Base-by-base conservation (phyloP, 2,797 vertebrate genomes). In the Oreonectes daqikongensis region DNA sequence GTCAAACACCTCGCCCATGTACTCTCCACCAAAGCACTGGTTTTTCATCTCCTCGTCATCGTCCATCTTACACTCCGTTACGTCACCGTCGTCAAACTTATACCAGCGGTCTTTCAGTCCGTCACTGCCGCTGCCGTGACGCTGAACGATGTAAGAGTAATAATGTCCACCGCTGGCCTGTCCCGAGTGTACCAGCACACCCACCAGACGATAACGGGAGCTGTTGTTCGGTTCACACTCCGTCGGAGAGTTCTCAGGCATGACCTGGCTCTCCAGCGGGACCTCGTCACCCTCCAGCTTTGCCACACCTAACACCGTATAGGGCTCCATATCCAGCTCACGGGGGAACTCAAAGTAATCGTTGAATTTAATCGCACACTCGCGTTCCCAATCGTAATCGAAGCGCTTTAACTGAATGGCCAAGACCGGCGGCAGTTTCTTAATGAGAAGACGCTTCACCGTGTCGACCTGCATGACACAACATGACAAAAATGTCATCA, bases 11-110 rank as follows among this genome's bases (percentile, higher is more conserved):
- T 99, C 97, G 5, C 98, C 97, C 98, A 99, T 99, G 90, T 99
- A 99, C 73, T 99, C 98, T 52, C 98, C 98, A 24, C 98, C 97
- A 66, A 99, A 99, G 91, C 98, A 99, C 88, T 99, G 97, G 86
- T 99, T 99, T 93, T 99, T 99, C 97, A 99, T 99, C 90, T 99
- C 98, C 92, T 99, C 97, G 46, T 99, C 97, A 2, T 99, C 98
- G 65, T 99, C 98, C 97, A 99, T 99, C 93, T 99, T 99, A 90
- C 97, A 99, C 84, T 99, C 98, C 0, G 97, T 99, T 87, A 99
- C 97, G 72, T 99, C 98, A 0, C 97, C 98, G 60, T 99, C 97
- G 48, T 99, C 98, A 65, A 99, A 99, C 89, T 99, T 99, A 85
- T 98, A 99, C 98, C 98, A 99, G 82, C 94, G 94, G 84, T 99